Evolutionary conservation across 1,140 invertebrate genomes (phyloP).

Genomic region (Conus ventricosus): DNA sequence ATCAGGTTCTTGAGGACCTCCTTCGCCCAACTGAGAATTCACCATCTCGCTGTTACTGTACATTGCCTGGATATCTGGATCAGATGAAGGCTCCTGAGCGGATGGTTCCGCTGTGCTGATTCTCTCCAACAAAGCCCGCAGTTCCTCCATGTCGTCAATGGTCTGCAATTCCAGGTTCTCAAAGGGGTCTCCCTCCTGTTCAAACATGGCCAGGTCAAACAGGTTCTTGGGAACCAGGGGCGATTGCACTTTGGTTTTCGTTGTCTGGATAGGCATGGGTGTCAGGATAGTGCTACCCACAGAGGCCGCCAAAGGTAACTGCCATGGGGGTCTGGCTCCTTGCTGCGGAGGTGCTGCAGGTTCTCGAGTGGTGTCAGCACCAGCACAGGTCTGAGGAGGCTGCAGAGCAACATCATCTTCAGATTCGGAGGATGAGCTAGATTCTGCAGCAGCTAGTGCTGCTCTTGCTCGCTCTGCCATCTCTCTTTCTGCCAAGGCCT

Average conservation of each 20-base stretch:
- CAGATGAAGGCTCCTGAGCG: constrained; percentile 19
- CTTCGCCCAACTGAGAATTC: not conserved
- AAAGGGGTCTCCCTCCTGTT: constrained; percentile 64
- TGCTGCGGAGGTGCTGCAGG: not conserved
- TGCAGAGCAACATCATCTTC: constrained; percentile 28
- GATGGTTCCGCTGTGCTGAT: constrained; percentile 3
- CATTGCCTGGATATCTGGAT: not conserved
- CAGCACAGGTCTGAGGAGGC: not conserved
- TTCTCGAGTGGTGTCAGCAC: not conserved
- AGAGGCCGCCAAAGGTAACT: constrained; percentile 33
- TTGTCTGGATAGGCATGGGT: constrained; percentile 47
- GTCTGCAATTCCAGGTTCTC: constrained; percentile 62
- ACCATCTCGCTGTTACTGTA: not conserved
- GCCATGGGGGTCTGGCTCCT: constrained; percentile 27
- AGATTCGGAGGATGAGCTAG: constrained; percentile 19
- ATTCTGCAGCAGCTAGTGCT: constrained; percentile 4
- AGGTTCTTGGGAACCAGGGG: constrained; percentile 10
- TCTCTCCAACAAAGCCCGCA: constrained; percentile 48
- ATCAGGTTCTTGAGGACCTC: not conserved
- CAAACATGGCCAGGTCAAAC: constrained; percentile 62
- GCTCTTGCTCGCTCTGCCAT: constrained; percentile 22
- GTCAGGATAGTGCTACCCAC: constrained; percentile 55
- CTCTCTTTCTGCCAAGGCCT: constrained; percentile 33
- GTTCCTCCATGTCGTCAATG: constrained; percentile 63
- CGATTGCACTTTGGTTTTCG: constrained; percentile 13